These are phyloP conservation scores for Harlomillsia oculata DNA, from an alignment of 1,140 invertebrate genomes.

Conservation along the genomic window DNA sequence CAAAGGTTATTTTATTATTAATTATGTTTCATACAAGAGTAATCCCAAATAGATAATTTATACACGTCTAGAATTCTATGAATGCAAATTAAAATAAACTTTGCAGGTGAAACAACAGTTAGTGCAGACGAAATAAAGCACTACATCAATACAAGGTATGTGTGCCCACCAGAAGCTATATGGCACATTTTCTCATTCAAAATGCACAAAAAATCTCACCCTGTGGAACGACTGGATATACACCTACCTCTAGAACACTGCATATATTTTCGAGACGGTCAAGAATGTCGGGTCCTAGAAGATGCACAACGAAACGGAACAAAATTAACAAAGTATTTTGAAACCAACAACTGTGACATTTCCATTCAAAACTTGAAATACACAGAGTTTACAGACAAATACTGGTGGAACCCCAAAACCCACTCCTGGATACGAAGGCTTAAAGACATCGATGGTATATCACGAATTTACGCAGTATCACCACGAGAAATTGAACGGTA, in stretches of 20 bases:
- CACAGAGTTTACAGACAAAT: too few species aligned
- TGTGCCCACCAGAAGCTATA: conserved; percentile 36
- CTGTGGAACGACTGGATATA: conserved; percentile 34
- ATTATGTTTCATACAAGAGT: too few species aligned
- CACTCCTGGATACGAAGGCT: too few species aligned
- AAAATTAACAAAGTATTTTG: conserved; percentile 34
- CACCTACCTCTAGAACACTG: conserved; percentile 44
- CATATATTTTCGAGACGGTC: conserved; percentile 33
- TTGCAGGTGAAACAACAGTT: neutral
- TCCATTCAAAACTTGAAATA: too few species aligned
- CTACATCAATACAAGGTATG: conserved; percentile 36
- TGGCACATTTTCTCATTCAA: conserved; percentile 34
- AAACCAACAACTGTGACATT: conserved; percentile 12
- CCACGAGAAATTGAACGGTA: too few species aligned
- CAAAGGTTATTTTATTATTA: too few species aligned
- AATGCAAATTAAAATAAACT: conserved; percentile 1
- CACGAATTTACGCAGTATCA: too few species aligned
- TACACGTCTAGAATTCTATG: too few species aligned
- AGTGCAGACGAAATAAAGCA: conserved; percentile 33
- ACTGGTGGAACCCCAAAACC: too few species aligned
- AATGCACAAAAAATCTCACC: conserved; percentile 35
- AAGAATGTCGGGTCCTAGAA: conserved; percentile 25
- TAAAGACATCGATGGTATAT: too few species aligned
- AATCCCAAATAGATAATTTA: too few species aligned
- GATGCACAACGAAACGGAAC: neutral